Evolutionary conservation across 2,113 vertebrate genomes (phyloP).

Genomic region (Aspidoscelis tigris): DNA sequence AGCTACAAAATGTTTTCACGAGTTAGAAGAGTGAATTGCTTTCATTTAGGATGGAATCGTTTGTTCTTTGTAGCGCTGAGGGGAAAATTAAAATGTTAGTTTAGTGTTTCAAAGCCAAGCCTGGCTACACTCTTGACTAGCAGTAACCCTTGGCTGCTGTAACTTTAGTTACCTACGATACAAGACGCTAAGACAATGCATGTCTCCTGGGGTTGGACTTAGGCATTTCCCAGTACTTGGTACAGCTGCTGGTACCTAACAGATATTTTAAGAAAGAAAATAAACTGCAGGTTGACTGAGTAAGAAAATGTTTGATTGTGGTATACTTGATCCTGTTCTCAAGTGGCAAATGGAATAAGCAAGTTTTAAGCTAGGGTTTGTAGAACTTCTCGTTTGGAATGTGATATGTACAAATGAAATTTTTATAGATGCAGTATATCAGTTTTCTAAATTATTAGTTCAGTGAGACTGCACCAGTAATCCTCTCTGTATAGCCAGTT

Average conservation of each 20-base stretch:
- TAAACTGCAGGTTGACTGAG: background rate
- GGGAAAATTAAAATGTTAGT: background rate
- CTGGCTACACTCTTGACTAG: background rate
- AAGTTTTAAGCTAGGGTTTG: background rate
- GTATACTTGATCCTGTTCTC: background rate
- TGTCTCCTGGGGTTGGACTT: background rate
- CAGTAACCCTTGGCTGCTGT: background rate
- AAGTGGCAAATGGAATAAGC: background rate
- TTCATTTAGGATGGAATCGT: background rate
- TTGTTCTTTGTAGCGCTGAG: background rate
- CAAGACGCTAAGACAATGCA: background rate
- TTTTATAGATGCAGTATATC: background rate
- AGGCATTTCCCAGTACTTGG: background rate
- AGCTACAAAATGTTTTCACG: background rate
- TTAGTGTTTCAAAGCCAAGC: background rate
- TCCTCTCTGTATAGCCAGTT: background rate
- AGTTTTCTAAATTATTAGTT: background rate
- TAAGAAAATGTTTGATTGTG: background rate
- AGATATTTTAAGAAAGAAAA: background rate
- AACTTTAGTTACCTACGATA: conserved; percentile 4
- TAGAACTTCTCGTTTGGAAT: background rate
- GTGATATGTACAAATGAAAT: background rate
- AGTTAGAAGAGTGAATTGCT: background rate
- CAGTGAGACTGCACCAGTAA: background rate
- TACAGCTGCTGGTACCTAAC: background rate